These are phyloP conservation scores for Aphyosemion australe DNA, from an alignment of 2,113 vertebrate genomes.

Conservation along the genomic window DNA sequence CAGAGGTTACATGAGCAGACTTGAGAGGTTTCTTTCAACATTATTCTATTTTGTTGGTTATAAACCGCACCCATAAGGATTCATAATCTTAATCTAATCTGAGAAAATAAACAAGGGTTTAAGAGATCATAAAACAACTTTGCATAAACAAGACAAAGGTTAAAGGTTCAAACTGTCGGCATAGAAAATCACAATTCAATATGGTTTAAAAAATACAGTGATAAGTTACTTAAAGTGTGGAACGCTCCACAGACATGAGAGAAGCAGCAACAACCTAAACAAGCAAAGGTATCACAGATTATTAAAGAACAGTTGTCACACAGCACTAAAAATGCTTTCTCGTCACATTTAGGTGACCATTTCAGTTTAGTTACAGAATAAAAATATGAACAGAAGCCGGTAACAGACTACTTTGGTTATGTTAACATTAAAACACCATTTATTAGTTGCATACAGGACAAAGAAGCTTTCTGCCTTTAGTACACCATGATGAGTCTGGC, in stretches of 20 bases:
- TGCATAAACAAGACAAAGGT: slow-evolving; percentile 37
- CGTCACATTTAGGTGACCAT: background rate
- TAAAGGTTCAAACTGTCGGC: slow-evolving; percentile 22
- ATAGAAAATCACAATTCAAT: slow-evolving; percentile 14
- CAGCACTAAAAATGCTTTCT: slow-evolving; percentile 31
- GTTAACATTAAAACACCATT: slow-evolving; percentile 26
- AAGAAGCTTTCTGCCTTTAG: slow-evolving; percentile 13
- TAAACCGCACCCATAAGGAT: too few species aligned
- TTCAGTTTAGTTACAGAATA: background rate
- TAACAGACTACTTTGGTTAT: slow-evolving; percentile 30
- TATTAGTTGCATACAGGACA: slow-evolving; percentile 47
- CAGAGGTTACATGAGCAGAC: too few species aligned
- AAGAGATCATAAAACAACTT: slow-evolving; percentile 12
- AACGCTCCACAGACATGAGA: background rate
- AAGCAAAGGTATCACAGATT: background rate
- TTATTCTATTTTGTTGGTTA: too few species aligned
- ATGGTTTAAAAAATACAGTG: slow-evolving; percentile 10
- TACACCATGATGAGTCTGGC: slow-evolving; percentile 12
- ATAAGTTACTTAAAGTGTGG: slow-evolving; percentile 3
- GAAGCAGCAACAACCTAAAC: background rate
- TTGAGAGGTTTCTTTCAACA: too few species aligned
- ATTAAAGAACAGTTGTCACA: background rate
- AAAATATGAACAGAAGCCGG: slow-evolving; percentile 13
- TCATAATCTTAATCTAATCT: too few species aligned
- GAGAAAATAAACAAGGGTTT: slow-evolving; percentile 4